These are phyloP conservation scores for Himalopsyche kuldschensis DNA, from an alignment of 2,888 invertebrate genomes.

Conservation along the genomic window DNA sequence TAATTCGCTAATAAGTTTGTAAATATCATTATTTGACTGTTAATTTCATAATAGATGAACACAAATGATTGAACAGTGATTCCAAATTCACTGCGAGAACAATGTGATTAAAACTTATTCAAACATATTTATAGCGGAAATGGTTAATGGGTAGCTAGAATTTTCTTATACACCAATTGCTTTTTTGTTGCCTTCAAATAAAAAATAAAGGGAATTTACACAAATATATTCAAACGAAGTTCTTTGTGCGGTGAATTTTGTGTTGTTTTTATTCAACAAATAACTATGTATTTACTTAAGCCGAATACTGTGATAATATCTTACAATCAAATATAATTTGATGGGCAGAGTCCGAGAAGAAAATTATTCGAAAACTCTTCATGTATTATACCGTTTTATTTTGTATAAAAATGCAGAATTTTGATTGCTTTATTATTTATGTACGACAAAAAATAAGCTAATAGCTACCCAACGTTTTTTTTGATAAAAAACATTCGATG, in stretches of 20 bases:
- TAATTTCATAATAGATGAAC: too few relatives aligned
- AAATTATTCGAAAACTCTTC: neutral
- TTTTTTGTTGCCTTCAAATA: too few relatives aligned
- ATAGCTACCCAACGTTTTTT: constrained; percentile 4
- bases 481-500: constrained; percentile 21
- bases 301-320: neutral
- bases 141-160: too few relatives aligned
- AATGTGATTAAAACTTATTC: too few relatives aligned
- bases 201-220: neutral
- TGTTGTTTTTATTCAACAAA: neutral
- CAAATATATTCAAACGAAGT: neutral
- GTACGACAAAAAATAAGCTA: constrained; percentile 5
- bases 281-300: neutral
- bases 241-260: neutral
- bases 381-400: neutral
- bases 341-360: neutral
- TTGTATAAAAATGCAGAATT: neutral
- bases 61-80: too few relatives aligned
- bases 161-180: too few relatives aligned
- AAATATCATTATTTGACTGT: too few relatives aligned
- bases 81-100: too few relatives aligned
- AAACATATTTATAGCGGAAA: too few relatives aligned
- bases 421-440: constrained; percentile 19
- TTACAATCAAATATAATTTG: neutral
- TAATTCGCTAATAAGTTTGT: too few relatives aligned